Evolutionary conservation across 2,113 vertebrate species (phyloP).

Genomic region (Eulemur rufifrons): DNA sequence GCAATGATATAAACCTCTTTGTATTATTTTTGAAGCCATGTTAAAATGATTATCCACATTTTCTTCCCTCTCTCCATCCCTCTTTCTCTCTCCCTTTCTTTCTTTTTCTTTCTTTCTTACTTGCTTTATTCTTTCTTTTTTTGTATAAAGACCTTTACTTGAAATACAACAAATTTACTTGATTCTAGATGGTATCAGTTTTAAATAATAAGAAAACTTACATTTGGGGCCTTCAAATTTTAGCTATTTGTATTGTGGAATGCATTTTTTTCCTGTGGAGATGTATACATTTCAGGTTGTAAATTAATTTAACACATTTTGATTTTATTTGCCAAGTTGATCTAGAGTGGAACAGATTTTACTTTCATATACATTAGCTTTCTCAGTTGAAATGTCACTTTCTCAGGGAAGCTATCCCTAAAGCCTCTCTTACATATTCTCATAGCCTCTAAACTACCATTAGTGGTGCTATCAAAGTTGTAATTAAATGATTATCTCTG

Average conservation of each 20-base stretch:
- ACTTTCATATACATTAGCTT: background rate
- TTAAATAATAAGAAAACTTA: slow-evolving; percentile 24
- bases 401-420: background rate
- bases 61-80: background rate
- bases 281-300: background rate
- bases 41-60: background rate
- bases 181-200: background rate
- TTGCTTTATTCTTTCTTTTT: background rate
- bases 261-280: background rate
- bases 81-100: background rate
- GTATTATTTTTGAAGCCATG: background rate
- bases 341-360: background rate
- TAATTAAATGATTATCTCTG: background rate
- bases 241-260: background rate
- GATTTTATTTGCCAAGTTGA: background rate
- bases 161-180: background rate
- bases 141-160: background rate
- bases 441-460: background rate
- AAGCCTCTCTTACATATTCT: background rate
- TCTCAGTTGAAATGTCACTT: slow-evolving; percentile 7
- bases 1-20: background rate
- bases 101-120: background rate
- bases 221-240: background rate
- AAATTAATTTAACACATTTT: background rate
- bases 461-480: background rate